Conservation (phyloP, 2,113 vertebrate genomes). For the Pomatostomus ruficeps region DNA sequence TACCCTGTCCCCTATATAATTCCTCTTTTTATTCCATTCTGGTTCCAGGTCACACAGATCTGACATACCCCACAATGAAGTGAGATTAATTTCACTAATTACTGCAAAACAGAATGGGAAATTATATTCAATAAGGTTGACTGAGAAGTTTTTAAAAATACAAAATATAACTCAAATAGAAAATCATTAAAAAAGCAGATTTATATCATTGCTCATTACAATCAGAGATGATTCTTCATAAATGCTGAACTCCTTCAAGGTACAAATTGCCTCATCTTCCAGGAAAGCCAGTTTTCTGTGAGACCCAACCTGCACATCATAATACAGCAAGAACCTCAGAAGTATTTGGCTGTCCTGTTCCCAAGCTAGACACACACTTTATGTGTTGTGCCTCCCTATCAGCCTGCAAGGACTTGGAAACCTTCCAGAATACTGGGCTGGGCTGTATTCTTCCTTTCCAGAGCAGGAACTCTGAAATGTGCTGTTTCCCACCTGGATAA, state of each 20-base stretch:
- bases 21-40: neutral
- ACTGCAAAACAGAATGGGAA: neutral
- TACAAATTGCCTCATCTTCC: neutral
- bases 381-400: neutral
- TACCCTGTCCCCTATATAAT: neutral
- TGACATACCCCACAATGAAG: neutral
- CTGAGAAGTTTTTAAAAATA: neutral
- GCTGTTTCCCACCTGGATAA: neutral
- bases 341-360: neutral
- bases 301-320: neutral
- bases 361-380: rapidly evolving
- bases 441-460: neutral
- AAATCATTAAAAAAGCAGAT: neutral
- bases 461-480: neutral
- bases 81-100: neutral
- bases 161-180: neutral
- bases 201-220: neutral
- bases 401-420: neutral
- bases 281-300: neutral
- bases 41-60: neutral
- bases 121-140: neutral
- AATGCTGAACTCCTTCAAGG: neutral
- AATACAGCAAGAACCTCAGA: neutral
- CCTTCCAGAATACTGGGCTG: neutral
- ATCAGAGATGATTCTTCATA: neutral